phyloP scores from a whole-genome alignment of 2,113 vertebrate genomes.

The Albula goreensis region DNA sequence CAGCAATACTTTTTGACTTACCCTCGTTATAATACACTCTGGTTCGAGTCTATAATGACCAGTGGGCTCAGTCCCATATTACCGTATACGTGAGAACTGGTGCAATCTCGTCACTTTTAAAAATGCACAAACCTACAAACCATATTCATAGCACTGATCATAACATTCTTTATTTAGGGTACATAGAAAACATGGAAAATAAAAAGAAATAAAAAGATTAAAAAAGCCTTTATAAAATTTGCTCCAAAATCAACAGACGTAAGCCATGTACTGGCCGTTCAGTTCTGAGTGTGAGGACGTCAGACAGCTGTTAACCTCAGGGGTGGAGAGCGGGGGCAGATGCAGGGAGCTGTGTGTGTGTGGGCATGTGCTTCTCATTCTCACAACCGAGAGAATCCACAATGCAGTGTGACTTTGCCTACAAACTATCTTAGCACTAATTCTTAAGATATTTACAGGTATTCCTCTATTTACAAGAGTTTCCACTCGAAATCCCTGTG shows the following conservation, averaged over 20 bases:
- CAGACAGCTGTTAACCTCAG: background rate
- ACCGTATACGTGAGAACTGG: background rate
- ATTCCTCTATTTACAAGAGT: background rate
- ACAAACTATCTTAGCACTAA: background rate
- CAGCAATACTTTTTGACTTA: too few relatives aligned
- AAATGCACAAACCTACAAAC: background rate
- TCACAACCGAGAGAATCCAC: background rate
- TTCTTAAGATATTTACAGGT: background rate
- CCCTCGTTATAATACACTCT: too few relatives aligned
- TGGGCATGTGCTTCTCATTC: background rate
- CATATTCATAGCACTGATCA: background rate
- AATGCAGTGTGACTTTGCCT: background rate
- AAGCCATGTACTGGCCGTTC: background rate
- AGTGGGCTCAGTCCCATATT: too few relatives aligned
- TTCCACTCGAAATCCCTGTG: background rate
- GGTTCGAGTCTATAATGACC: too few relatives aligned
- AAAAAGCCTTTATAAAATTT: conserved; percentile 11
- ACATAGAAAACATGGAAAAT: conserved; percentile 2
- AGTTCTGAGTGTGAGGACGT: background rate
- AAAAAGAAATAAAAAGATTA: conserved; percentile 3
- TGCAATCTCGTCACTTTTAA: background rate
- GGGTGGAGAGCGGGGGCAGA: background rate
- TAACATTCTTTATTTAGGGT: conserved; percentile 9
- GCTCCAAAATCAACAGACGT: background rate
- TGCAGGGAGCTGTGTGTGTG: background rate